These are phyloP conservation scores for Lypha dubia DNA, from an alignment of 2,888 invertebrate genomes.

Conservation along the genomic window DNA sequence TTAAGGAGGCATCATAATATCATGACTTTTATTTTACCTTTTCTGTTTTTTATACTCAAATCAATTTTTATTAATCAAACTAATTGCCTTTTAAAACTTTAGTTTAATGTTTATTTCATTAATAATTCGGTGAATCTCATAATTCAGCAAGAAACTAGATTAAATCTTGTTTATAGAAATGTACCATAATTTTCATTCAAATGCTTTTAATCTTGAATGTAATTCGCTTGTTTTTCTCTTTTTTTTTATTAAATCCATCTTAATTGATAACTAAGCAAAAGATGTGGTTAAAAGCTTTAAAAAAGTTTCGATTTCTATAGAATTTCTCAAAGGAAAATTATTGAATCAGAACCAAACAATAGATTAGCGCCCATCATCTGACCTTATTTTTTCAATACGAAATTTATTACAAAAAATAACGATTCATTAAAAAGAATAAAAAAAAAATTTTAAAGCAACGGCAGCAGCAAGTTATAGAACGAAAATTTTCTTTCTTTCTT, in stretches of 20 bases:
- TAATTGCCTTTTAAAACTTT: conserved; percentile 3
- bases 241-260: neutral
- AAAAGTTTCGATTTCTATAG: neutral
- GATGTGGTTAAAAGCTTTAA: neutral
- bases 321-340: neutral
- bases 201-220: neutral
- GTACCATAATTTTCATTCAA: neutral
- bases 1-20: neutral
- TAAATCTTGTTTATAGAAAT: neutral
- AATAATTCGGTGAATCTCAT: neutral
- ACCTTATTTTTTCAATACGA: neutral
- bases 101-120: neutral
- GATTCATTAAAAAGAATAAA: conserved; percentile 12
- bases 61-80: conserved; percentile 1
- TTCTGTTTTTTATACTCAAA: neutral
- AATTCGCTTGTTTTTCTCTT: neutral
- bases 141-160: neutral
- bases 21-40: neutral
- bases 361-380: conserved; percentile 13
- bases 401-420: conserved; percentile 21
- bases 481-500: conserved; percentile 16
- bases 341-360: neutral
- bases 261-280: conserved; percentile 5
- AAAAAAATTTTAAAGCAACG: neutral
- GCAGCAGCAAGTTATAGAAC: neutral